phyloP scores from a whole-genome alignment of 53 echinoderm and acorn worm genomes.

The Astropecten irregularis region DNA sequence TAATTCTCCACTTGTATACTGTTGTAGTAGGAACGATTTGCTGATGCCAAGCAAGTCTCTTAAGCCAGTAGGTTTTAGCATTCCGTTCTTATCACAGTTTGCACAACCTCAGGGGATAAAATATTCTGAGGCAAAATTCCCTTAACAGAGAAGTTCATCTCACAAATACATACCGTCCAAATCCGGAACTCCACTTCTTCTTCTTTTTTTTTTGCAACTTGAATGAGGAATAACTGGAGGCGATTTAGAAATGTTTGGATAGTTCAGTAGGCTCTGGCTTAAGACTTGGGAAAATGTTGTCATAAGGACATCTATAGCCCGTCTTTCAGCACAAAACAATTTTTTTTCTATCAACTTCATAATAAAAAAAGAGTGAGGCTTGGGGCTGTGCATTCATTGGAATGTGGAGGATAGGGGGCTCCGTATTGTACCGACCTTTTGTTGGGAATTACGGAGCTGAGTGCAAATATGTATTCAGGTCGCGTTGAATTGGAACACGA shows the following conservation, averaged over 20 bases:
- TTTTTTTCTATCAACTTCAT: no score
- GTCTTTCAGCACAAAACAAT: no score
- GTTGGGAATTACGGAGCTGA: not conserved
- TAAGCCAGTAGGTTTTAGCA: no score
- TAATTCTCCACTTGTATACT: no score
- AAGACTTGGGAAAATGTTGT: not conserved
- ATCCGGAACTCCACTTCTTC: constrained; percentile 27
- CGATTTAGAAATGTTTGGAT: constrained; percentile 23
- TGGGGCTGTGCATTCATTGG: constrained; percentile 21
- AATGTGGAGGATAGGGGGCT: constrained; percentile 12
- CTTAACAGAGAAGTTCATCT: no score
- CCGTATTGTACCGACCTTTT: not conserved
- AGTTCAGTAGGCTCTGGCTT: not conserved
- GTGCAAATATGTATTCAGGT: not conserved
- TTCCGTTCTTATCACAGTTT: not conserved
- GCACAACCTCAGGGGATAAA: not conserved
- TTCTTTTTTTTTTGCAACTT: constrained; percentile 20
- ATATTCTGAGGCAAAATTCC: not conserved
- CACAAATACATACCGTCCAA: no score
- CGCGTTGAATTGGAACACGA: constrained; percentile 34
- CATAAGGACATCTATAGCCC: not conserved
- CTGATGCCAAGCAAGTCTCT: no score
- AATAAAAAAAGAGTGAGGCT: not conserved
- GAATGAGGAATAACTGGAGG: constrained; percentile 21
- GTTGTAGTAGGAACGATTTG: no score